Evolutionary conservation across 2,797 vertebrate species (phyloP).

Genomic region (Balearica regulorum): DNA sequence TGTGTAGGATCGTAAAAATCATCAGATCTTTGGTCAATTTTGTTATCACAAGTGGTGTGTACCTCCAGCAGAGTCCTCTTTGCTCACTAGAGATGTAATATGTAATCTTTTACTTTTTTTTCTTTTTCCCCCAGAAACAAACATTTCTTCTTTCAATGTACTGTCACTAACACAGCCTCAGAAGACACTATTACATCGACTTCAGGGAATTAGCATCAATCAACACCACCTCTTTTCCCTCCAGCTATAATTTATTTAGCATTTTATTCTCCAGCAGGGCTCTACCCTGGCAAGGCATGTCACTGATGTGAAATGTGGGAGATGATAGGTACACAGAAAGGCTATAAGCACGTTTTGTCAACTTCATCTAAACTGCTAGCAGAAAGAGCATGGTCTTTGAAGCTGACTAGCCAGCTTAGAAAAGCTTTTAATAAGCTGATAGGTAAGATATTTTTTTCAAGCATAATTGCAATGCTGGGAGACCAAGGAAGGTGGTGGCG

Average conservation of each 20-base stretch:
- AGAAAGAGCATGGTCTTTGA: not conserved
- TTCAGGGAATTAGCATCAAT: constrained; percentile 19
- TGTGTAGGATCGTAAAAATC: not conserved
- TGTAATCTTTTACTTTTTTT: not conserved
- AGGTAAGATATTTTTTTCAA: not conserved
- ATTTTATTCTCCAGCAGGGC: not conserved
- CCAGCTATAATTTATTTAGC: constrained; percentile 26
- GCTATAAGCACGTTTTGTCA: not conserved
- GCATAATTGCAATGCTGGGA: not conserved
- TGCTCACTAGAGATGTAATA: not conserved
- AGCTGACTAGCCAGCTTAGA: not conserved
- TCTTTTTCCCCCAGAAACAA: not conserved
- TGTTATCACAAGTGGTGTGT: not conserved
- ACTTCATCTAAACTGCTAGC: not conserved
- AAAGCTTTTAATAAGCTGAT: not conserved
- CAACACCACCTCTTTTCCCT: not conserved
- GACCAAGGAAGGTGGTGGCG: not conserved
- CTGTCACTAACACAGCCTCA: not conserved
- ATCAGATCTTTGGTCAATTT: not conserved
- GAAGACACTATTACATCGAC: not conserved
- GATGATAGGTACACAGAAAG: not conserved
- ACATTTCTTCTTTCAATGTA: not conserved
- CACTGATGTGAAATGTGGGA: not conserved
- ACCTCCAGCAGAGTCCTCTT: not conserved
- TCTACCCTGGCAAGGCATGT: not conserved